Percentiles rank a stretch among this genome's conserved stretches.
Evolutionary conservation across 2,113 vertebrate genomes (phyloP).

Genomic region (Tympanuchus pallidicinctus): DNA sequence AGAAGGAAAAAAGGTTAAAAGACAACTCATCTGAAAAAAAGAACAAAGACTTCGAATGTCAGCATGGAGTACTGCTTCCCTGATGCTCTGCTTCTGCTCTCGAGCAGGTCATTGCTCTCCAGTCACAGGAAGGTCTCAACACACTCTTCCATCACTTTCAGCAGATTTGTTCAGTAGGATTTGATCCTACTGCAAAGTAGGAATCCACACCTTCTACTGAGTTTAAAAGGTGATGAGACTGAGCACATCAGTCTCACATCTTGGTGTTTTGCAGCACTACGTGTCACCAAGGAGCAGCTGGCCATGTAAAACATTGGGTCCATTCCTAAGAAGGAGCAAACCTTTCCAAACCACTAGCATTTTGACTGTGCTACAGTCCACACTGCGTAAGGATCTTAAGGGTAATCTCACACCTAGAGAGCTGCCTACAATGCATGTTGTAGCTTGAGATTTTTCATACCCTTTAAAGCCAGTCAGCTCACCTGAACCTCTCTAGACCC

Average conservation of each 20-base stretch:
- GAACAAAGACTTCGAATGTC: neutral
- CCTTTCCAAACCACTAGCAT: neutral
- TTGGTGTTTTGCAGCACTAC: neutral
- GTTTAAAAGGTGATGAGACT: neutral
- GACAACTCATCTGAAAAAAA: neutral
- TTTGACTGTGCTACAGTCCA: neutral
- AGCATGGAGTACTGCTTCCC: neutral
- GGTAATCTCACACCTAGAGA: neutral
- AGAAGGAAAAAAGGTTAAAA: neutral
- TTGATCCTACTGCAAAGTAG: neutral
- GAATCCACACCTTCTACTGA: neutral
- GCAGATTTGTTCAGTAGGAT: neutral
- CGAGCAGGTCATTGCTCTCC: rapidly evolving
- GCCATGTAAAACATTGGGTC: neutral
- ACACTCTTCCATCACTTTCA: neutral
- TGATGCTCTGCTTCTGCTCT: neutral
- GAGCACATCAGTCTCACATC: neutral
- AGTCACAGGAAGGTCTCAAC: neutral
- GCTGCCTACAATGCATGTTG: neutral
- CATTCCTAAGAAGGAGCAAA: neutral
- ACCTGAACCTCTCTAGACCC: neutral
- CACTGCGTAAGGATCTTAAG: neutral
- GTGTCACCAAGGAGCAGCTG: neutral
- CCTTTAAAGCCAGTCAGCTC: neutral
- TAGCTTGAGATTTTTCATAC: neutral